Evolutionary conservation across 2,888 invertebrate species (phyloP), one percentile per base, ranked within the genome.

Genomic region (Lycaena phlaeas): DNA sequence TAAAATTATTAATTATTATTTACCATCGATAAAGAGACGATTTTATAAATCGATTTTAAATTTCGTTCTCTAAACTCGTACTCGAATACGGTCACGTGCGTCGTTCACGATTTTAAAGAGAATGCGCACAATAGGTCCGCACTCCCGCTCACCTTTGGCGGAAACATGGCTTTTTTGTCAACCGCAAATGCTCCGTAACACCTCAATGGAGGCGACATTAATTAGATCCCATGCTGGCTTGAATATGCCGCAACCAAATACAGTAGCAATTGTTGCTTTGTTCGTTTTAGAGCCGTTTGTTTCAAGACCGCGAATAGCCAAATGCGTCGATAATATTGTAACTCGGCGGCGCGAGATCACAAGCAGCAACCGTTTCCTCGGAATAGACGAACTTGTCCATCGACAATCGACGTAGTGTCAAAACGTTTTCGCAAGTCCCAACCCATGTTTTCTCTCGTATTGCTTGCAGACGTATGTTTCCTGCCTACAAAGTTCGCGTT

Each of bases 401-500:
- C 72, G 64, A 64, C 78, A 79, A 78, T 79, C 77, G 76, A 77
- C 74, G 69, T 64, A 73, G 76, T 76, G 75, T 82, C 79, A 74
- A 76, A 76, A 75, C 74, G 75, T 73, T 75, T 77, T 76, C 69
- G 73, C 76, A 64, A 73, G 74, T 69, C 76, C 71, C 73, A 68
- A 79, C 64, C 76, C 74, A 79, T 78, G 77, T 79, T 77, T 82
- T 84, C 81, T 82, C 75, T 81, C 78, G 67, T 76, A 70, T 85
- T 86, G 87, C 87, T 89, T 88, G 85, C 92, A 96, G 96, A 89
- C 94, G 96, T 87, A 97, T 97, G 94, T 97, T 97, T 89, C 97
- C 97, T 85, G 95, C 96, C 86, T 96, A 92, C 91, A 96, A 96
- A 90, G 95, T 96, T 78, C 93, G 96, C 86, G 93, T 97, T 72